Evolutionary conservation across 1,140 invertebrate species (phyloP), one percentile per base, ranked within the genome.

Genomic region (Spodoptera litura): DNA sequence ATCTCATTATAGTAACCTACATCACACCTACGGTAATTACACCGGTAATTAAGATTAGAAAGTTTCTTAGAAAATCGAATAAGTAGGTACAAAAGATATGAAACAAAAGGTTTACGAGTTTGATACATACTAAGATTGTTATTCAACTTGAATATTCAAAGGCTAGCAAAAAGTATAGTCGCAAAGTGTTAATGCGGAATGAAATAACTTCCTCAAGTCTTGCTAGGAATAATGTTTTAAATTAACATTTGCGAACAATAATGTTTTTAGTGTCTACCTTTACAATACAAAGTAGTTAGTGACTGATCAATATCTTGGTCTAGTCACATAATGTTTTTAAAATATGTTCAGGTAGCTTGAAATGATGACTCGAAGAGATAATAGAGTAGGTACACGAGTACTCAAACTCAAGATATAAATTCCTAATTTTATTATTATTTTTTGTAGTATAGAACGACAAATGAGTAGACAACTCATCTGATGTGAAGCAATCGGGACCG

Each of bases 81-180:
- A 44, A 9, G 31, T 31, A 31, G 3, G 3, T 31, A 31, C 3
- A 44, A 6, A 44, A 44, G 1, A 44, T 12, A 31, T 3, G 0
- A 31, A 11, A 56, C 53, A 56, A 56, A 56, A 56, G 53, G 1
- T 56, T 56, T 56, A 56, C 4, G 13, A 56, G 13, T 15, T 56
- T 15, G 6, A 20, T 56, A 56, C 55, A 2, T 49, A 10, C n/a
- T 38, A 64, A 64, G 61, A 44, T 64, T 12, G 20, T 3, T 58
- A 59, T 49, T 44, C n/a, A 10, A 49, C 9, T n/a, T 64, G 20
- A 64, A 20, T 64, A 64, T 64, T 20, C 61, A 64, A 15, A 11
- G 61, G 35, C 15, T 9, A 11, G 55, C 20, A 64, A 64, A 62
- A 64, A 49, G n/a, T 44, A 35, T 49, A 20, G 58, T 59, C 0